phyloP scores from a whole-genome alignment of 2,113 vertebrate species.

The Serilophus lunatus region DNA sequence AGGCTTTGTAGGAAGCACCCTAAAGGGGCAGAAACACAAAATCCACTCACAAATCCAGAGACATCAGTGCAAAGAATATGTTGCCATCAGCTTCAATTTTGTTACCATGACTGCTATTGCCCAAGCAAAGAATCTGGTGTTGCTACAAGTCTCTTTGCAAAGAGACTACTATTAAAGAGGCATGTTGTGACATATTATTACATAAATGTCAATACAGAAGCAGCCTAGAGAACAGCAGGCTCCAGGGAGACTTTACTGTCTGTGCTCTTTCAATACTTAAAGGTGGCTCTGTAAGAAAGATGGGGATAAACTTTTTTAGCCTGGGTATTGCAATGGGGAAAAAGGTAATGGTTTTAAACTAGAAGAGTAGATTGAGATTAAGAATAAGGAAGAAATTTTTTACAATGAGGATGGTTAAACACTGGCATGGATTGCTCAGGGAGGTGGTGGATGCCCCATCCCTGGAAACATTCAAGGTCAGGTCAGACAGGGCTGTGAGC shows the following conservation, averaged over 20 bases:
- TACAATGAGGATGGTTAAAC: background rate
- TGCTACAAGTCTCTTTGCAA: background rate
- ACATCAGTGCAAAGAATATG: background rate
- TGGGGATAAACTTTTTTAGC: background rate
- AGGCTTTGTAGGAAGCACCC: background rate
- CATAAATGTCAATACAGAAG: background rate
- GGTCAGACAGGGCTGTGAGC: background rate
- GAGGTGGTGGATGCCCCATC: background rate
- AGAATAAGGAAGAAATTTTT: background rate
- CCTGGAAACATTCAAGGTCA: background rate
- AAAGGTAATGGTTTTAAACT: background rate
- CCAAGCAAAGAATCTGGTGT: background rate
- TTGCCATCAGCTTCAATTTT: conserved; percentile 4
- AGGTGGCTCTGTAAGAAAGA: background rate
- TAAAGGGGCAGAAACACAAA: background rate
- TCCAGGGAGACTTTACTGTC: background rate
- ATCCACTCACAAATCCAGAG: background rate
- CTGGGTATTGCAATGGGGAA: background rate
- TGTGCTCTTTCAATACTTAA: background rate
- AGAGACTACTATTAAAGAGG: background rate
- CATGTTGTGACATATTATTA: background rate
- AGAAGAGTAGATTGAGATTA: background rate
- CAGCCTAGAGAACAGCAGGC: background rate
- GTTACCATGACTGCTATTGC: background rate
- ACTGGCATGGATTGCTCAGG: background rate